A percentile compares a stretch with the other conserved stretches of the same genome.
These are phyloP conservation scores for Anoplolepis gracilipes DNA, from an alignment of 1,140 invertebrate genomes.

Conservation along the genomic window DNA sequence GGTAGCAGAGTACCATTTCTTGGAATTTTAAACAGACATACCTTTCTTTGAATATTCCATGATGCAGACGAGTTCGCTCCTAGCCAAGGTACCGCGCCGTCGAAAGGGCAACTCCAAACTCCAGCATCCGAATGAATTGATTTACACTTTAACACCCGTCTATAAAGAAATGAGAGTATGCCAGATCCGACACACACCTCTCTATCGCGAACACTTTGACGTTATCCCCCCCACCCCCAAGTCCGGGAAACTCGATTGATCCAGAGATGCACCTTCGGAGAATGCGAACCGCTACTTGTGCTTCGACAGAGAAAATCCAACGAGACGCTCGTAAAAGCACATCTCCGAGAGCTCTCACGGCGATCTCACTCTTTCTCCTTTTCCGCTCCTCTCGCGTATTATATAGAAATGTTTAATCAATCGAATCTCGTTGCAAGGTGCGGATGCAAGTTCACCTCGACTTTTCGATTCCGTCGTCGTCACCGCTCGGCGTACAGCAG, in stretches of 20 bases:
- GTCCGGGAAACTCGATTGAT: not conserved
- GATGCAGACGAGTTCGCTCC: slow-evolving; percentile 9
- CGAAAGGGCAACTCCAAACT: not conserved
- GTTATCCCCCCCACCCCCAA: not conserved
- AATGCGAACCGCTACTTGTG: no score
- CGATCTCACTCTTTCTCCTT: not conserved
- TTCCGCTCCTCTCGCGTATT: not conserved
- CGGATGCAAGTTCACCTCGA: not conserved
- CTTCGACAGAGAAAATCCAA: not conserved
- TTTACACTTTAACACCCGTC: slow-evolving; percentile 55
- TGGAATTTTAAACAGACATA: slow-evolving; percentile 52
- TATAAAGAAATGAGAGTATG: no score
- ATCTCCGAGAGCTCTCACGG: not conserved
- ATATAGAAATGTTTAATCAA: not conserved
- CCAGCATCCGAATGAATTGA: slow-evolving; percentile 56
- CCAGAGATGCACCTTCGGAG: not conserved
- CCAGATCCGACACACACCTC: no score
- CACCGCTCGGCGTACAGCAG: slow-evolving; percentile 14
- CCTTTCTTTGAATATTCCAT: slow-evolving; percentile 79
- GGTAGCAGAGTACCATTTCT: not conserved
- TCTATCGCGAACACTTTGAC: no score
- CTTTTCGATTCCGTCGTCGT: slow-evolving; percentile 29
- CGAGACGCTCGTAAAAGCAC: not conserved
- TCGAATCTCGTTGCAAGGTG: not conserved
- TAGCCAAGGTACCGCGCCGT: slow-evolving; percentile 33